Conservation (phyloP, 2,888 invertebrate genomes). For the Mesochorus sp. region DNA sequence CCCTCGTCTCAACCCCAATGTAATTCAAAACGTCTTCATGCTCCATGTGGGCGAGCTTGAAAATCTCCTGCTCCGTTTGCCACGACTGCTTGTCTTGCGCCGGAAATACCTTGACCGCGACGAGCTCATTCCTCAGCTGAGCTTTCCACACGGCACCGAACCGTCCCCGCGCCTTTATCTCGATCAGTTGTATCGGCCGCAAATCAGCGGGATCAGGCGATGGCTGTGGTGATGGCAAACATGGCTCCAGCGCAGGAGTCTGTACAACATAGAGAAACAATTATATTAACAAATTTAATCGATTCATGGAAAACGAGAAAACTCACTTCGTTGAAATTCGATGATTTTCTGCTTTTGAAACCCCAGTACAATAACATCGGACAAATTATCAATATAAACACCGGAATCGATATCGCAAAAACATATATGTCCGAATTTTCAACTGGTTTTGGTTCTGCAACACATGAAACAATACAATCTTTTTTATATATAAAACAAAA, state of each 20-base stretch:
- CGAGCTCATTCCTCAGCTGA: slow-evolving; percentile 88
- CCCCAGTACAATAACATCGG: no score
- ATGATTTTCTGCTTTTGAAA: no score
- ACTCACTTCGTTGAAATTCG: no score
- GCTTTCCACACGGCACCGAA: slow-evolving; percentile 98
- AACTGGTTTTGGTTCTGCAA: no score
- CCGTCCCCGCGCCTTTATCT: slow-evolving; percentile 95
- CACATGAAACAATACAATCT: no score
- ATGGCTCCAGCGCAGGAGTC: slow-evolving; percentile 91
- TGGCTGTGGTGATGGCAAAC: slow-evolving; percentile 88
- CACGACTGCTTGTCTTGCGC: slow-evolving; percentile 97
- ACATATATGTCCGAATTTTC: no score
- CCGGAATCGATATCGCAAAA: no score
- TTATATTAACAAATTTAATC: no score
- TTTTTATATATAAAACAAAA: no score
- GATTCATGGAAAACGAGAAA: no score
- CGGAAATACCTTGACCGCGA: slow-evolving; percentile 98
- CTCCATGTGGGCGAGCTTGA: slow-evolving; percentile 94
- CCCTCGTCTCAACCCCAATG: slow-evolving; percentile 94
- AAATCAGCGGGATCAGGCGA: slow-evolving; percentile 87
- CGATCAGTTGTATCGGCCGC: slow-evolving; percentile 91
- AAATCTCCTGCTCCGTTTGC: slow-evolving; percentile 97
- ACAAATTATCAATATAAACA: no score
- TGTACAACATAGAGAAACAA: no score
- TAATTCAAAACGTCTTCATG: slow-evolving; percentile 95